A percentile compares a stretch with the other conserved stretches of the same genome.
Evolutionary conservation across 2,888 invertebrate species (phyloP).

Genomic region (Polylopha cassiicola): DNA sequence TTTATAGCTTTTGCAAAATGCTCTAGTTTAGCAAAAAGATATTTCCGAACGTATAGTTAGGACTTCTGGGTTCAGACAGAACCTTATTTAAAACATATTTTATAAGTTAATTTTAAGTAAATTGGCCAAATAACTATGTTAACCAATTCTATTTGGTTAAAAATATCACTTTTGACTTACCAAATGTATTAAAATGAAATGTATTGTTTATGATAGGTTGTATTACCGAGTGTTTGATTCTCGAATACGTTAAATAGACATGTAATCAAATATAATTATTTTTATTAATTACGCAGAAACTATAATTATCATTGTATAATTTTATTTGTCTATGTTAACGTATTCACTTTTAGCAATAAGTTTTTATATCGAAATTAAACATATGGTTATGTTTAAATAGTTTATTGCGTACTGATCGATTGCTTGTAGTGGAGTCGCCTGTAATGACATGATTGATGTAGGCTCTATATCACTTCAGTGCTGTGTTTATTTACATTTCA

Average conservation of each 20-base stretch:
- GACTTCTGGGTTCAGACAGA: neutral
- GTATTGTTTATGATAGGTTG: conserved; percentile 12
- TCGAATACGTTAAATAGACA: conserved; percentile 14
- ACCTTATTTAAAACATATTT: conserved; percentile 14
- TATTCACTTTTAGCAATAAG: conserved; percentile 11
- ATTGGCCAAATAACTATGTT: conserved; percentile 46
- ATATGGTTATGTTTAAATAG: conserved; percentile 54
- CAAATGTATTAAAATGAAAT: conserved; percentile 47
- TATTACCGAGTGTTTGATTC: conserved; percentile 32
- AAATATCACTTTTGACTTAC: conserved; percentile 34
- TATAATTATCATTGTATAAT: conserved; percentile 1
- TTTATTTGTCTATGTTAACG: conserved; percentile 12
- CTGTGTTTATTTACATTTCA: too few relatives aligned
- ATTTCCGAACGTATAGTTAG: too few relatives aligned
- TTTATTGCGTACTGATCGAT: conserved; percentile 46
- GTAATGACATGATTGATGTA: too few relatives aligned
- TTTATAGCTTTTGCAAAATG: conserved; percentile 14
- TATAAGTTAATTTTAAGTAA: conserved; percentile 36
- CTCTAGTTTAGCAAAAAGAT: too few relatives aligned
- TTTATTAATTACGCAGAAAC: too few relatives aligned
- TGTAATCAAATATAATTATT: conserved; percentile 3
- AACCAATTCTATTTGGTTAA: conserved; percentile 34
- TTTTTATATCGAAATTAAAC: conserved; percentile 46
- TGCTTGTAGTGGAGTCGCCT: conserved; percentile 36
- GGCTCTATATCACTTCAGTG: too few relatives aligned